Conservation (phyloP, 92 coral and sea anemone species). For the Epizoanthus ramosus region DNA sequence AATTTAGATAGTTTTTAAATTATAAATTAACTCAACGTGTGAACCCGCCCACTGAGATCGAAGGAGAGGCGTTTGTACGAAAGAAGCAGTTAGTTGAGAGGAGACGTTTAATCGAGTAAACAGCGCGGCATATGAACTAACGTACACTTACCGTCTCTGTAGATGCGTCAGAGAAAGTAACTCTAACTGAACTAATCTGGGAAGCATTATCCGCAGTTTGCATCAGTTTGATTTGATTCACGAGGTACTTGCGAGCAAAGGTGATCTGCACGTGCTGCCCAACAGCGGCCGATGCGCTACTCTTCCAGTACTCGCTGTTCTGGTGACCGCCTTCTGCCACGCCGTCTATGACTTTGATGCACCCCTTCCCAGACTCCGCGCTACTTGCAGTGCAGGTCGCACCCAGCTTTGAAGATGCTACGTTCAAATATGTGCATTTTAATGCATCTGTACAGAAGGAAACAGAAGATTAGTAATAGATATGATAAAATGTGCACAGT, state of each 20-base stretch:
- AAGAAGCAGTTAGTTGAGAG: not conserved
- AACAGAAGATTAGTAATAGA: not conserved
- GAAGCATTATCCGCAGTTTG: slow-evolving; percentile 1
- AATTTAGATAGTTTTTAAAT: too few species aligned
- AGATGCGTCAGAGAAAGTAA: slow-evolving; percentile 20
- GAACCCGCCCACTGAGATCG: too few species aligned
- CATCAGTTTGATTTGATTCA: slow-evolving; percentile 18
- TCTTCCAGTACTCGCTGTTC: slow-evolving; percentile 5
- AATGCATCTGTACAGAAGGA: slow-evolving; percentile 2
- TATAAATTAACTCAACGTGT: too few species aligned
- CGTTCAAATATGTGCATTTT: slow-evolving; percentile 17
- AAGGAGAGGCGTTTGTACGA: too few species aligned
- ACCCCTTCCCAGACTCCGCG: not conserved
- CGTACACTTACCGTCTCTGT: slow-evolving; percentile 10
- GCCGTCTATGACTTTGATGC: slow-evolving; percentile 4
- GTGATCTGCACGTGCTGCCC: not conserved
- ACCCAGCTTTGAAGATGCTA: slow-evolving; percentile 10
- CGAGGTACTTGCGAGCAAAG: slow-evolving; percentile 8
- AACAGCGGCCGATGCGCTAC: not conserved
- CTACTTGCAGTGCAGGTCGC: not conserved
- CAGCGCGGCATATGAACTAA: too few species aligned
- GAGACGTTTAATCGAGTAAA: not conserved
- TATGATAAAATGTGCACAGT: too few species aligned
- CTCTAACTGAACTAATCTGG: slow-evolving; percentile 14
- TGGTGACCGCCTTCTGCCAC: not conserved